Conservation (phyloP, 2,113 vertebrate species). For the Microcebus jonahi region DNA sequence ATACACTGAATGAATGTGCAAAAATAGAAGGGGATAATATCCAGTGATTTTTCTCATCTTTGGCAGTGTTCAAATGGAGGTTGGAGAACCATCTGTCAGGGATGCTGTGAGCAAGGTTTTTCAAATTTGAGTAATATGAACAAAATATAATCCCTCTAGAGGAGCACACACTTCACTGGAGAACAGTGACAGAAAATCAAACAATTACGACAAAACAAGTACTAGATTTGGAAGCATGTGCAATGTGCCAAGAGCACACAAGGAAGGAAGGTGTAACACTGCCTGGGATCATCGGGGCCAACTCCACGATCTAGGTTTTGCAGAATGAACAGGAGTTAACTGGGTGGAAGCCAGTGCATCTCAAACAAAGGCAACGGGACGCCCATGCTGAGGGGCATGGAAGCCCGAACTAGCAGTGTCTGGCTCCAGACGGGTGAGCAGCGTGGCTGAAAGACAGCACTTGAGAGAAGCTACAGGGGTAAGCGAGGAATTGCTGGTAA, state of each 20-base stretch:
- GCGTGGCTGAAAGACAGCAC: neutral
- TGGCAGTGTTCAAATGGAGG: constrained; percentile 64
- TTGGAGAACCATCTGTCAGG: constrained; percentile 65
- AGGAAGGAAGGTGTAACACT: neutral
- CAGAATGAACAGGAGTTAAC: neutral
- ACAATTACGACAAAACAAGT: constrained; percentile 41
- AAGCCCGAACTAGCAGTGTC: neutral
- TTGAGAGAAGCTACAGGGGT: neutral
- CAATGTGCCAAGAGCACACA: neutral
- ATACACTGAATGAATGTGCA: constrained; percentile 51
- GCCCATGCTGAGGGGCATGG: neutral
- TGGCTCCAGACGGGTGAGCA: neutral
- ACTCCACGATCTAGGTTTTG: neutral
- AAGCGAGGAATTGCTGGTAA: neutral
- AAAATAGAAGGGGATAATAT: constrained; percentile 53
- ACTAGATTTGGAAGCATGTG: neutral
- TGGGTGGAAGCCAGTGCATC: neutral
- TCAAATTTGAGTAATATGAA: constrained; percentile 60
- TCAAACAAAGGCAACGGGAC: neutral
- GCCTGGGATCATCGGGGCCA: neutral
- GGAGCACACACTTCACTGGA: constrained; percentile 43
- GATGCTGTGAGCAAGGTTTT: constrained; percentile 57
- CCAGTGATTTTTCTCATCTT: constrained; percentile 57
- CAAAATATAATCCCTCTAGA: constrained; percentile 61
- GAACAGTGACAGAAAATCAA: constrained; percentile 49